A percentile compares a stretch with the other conserved stretches of the same genome.
phyloP scores from a whole-genome alignment of 2,888 invertebrate genomes.

The Orchesella flavescens region DNA sequence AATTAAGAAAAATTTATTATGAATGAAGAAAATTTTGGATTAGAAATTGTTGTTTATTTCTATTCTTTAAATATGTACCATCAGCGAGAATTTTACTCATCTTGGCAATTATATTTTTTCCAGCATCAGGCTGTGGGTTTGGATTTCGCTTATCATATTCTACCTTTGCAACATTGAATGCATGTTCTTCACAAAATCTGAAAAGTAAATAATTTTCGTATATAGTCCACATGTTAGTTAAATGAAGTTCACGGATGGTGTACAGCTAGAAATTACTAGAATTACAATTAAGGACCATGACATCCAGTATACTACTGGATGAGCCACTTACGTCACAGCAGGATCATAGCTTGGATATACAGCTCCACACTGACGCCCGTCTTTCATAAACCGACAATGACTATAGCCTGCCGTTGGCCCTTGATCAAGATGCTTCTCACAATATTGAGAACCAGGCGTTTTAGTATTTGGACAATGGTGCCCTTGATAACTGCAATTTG shows the following conservation, averaged over 20 bases:
- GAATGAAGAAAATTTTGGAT: too few species aligned
- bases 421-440: slow-evolving; percentile 56
- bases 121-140: slow-evolving; percentile 25
- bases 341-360: slow-evolving; percentile 44
- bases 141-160: slow-evolving; percentile 46
- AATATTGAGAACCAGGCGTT: slow-evolving; percentile 45
- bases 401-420: slow-evolving; percentile 39
- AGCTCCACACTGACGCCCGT: slow-evolving; percentile 36
- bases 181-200: slow-evolving; percentile 48
- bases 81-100: slow-evolving; percentile 37
- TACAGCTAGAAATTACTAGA: too few species aligned
- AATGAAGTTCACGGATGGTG: slow-evolving; percentile 9
- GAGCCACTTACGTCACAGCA: slow-evolving; percentile 28
- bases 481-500: slow-evolving; percentile 44
- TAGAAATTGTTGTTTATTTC: too few species aligned
- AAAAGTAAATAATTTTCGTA: slow-evolving; percentile 1
- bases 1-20: slow-evolving; percentile 7
- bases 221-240: not conserved
- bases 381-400: slow-evolving; percentile 45
- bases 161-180: slow-evolving; percentile 18
- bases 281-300: too few species aligned
- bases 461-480: slow-evolving; percentile 48
- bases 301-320: not conserved
- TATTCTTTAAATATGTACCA: too few species aligned
- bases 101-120: slow-evolving; percentile 33